Conservation (phyloP, 2,113 vertebrate species). For the Struthidea cinerea region DNA sequence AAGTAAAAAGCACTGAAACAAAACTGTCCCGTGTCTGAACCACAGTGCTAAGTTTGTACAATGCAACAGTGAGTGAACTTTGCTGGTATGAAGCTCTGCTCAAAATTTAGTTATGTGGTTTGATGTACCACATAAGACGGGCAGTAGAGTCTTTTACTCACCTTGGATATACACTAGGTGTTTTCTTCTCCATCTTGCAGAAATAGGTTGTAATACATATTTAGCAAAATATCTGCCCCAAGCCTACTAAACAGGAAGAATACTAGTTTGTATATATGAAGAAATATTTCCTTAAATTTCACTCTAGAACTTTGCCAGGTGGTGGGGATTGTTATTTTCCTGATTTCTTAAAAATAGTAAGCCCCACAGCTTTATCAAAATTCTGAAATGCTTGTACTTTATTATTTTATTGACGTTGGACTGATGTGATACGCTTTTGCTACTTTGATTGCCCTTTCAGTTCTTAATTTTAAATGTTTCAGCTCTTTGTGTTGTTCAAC, state of each 20-base stretch:
- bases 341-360: neutral
- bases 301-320: neutral
- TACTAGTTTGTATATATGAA: neutral
- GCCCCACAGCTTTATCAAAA: neutral
- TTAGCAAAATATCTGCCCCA: neutral
- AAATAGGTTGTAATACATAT: neutral
- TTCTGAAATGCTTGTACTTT: neutral
- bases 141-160: neutral
- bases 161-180: neutral
- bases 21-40: neutral
- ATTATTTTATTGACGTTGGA: neutral
- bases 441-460: neutral
- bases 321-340: neutral
- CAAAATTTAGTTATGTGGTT: neutral
- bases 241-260: neutral
- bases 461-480: neutral
- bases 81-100: neutral
- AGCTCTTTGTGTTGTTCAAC: neutral
- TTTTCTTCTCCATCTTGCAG: neutral
- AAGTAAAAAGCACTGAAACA: neutral
- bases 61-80: neutral
- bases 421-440: neutral
- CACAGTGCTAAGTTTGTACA: neutral
- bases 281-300: neutral
- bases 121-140: fast-evolving